A percentile compares a stretch with the other conserved stretches of the same genome.
phyloP scores from a whole-genome alignment of 2,113 vertebrate species.

The Laticauda colubrina region DNA sequence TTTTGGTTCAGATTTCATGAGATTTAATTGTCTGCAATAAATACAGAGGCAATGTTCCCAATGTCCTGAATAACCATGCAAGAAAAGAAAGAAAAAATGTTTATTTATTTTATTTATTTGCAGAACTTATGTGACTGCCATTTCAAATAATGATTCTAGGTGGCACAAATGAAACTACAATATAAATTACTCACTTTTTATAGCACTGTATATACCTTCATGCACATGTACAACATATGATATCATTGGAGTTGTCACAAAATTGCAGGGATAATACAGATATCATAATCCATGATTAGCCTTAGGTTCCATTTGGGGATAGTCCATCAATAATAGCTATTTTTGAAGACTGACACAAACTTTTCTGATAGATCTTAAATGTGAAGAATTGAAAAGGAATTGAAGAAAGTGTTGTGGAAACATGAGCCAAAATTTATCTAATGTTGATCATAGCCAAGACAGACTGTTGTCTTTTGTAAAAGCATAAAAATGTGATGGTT shows the following conservation, averaged over 20 bases:
- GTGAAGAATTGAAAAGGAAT: not conserved
- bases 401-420: not conserved
- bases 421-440: not conserved
- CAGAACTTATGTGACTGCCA: not conserved
- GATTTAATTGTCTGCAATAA: not conserved
- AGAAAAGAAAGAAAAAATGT: not conserved
- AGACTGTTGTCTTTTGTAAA: not conserved
- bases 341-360: not conserved
- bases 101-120: not conserved
- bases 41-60: not conserved
- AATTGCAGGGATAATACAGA: not conserved
- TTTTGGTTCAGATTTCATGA: not conserved
- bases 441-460: not conserved
- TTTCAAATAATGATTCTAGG: not conserved
- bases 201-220: not conserved
- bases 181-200: not conserved
- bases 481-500: conserved; percentile 25
- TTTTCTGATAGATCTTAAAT: not conserved
- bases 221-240: not conserved
- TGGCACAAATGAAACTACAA: not conserved
- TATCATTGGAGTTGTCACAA: not conserved
- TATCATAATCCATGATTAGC: not conserved
- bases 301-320: not conserved
- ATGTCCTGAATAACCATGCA: not conserved
- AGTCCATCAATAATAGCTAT: not conserved